Conservation (phyloP, 2,113 vertebrate genomes). For the Psilopogon haemacephalus region DNA sequence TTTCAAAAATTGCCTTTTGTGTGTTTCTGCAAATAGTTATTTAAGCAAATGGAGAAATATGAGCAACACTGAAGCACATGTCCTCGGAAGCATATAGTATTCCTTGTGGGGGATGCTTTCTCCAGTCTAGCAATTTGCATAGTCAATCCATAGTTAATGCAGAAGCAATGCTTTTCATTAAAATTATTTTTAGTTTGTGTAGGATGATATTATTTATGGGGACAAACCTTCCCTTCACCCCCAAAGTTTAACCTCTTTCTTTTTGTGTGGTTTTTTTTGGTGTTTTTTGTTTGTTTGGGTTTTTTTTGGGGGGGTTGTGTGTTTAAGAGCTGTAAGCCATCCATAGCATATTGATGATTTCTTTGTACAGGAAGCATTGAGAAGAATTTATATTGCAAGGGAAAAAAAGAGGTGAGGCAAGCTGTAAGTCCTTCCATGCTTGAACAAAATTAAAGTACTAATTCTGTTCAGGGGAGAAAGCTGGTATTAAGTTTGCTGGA, state of each 20-base stretch:
- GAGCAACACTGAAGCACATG: background rate
- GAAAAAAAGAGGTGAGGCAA: background rate
- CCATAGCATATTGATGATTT: background rate
- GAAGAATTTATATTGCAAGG: background rate
- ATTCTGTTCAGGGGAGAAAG: background rate
- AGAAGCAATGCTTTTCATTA: background rate
- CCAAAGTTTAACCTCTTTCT: background rate
- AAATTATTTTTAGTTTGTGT: background rate
- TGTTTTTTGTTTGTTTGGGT: too few species aligned
- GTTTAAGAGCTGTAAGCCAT: background rate
- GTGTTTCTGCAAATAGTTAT: background rate
- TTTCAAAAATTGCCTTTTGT: background rate
- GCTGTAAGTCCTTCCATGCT: background rate
- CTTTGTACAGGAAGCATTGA: background rate
- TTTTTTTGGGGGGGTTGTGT: too few species aligned
- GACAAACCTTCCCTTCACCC: rapidly evolving
- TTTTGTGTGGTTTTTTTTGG: background rate
- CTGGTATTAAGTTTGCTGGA: background rate
- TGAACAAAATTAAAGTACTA: slow-evolving; percentile 23
- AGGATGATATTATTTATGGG: background rate
- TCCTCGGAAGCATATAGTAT: background rate
- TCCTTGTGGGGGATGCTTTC: background rate
- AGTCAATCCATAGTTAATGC: background rate
- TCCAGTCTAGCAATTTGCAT: background rate
- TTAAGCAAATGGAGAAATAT: background rate